A percentile compares a stretch with the other conserved stretches of the same genome.
These are phyloP conservation scores for Mobula birostris DNA, from an alignment of 2,113 vertebrate species.

Conservation along the genomic window DNA sequence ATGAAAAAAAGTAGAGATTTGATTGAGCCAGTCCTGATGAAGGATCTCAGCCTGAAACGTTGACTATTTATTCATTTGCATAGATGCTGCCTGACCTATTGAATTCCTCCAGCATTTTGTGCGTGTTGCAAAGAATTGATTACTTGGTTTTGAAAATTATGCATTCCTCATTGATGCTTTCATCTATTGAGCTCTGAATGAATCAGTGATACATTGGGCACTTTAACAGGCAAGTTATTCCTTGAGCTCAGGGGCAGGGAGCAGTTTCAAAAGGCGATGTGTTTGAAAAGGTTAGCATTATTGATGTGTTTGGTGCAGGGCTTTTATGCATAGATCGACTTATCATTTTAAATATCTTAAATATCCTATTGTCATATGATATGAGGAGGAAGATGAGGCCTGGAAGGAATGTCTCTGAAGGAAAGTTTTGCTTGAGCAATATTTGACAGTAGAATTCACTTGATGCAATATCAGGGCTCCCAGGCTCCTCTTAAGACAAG, in stretches of 20 bases:
- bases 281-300: not conserved
- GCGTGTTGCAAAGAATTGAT: not conserved
- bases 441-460: not conserved
- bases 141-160: not conserved
- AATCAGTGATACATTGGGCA: not conserved
- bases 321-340: not conserved
- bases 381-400: not conserved
- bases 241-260: not conserved
- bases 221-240: not conserved
- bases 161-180: not conserved
- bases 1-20: not conserved
- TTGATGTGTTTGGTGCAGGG: not conserved
- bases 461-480: not conserved
- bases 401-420: not conserved
- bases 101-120: too few species aligned
- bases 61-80: too few species aligned
- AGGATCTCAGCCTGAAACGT: too few species aligned
- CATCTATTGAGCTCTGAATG: not conserved
- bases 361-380: not conserved
- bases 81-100: too few species aligned
- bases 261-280: not conserved
- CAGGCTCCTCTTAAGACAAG: not conserved
- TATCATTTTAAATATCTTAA: not conserved
- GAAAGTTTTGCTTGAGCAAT: not conserved
- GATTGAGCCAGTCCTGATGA: too few species aligned